A percentile compares a stretch with the other conserved stretches of the same genome.
These are phyloP conservation scores for Stictonetta naevosa DNA, from an alignment of 2,113 vertebrate species.

Conservation along the genomic window DNA sequence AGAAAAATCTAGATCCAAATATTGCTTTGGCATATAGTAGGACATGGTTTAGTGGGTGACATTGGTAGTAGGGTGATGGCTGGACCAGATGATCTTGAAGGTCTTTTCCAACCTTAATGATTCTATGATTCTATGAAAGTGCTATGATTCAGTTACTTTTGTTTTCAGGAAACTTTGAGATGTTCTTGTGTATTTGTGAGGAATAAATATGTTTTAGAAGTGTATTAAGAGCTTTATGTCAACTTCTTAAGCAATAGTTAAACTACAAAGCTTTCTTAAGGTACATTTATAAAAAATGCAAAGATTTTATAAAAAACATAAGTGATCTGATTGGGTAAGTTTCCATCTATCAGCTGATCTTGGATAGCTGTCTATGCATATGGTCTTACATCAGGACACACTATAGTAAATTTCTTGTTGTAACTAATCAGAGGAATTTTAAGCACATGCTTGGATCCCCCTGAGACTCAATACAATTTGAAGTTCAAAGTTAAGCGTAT, in stretches of 20 bases:
- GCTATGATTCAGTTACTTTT: not conserved
- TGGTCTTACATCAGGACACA: not conserved
- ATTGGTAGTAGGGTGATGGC: no score
- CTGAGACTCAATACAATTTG: conserved; percentile 9
- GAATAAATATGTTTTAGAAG: not conserved
- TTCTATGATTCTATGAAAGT: not conserved
- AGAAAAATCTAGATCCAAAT: not conserved
- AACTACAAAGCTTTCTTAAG: not conserved
- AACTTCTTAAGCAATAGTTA: not conserved
- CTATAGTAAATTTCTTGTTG: not conserved
- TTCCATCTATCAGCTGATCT: not conserved
- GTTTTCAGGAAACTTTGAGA: not conserved
- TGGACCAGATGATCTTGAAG: no score
- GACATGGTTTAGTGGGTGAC: no score
- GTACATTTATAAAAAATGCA: not conserved
- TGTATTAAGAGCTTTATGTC: not conserved
- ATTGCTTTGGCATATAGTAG: not conserved
- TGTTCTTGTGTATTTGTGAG: not conserved
- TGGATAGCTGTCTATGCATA: not conserved
- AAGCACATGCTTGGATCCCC: conserved; percentile 23
- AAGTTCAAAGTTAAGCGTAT: conserved; percentile 62
- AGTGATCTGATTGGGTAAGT: not conserved
- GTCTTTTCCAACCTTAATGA: no score
- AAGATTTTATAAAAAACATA: not conserved
- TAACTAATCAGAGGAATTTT: conserved; percentile 35